These are phyloP conservation scores for Dallia pectoralis DNA, from an alignment of 2,797 vertebrate genomes.

Conservation along the genomic window DNA sequence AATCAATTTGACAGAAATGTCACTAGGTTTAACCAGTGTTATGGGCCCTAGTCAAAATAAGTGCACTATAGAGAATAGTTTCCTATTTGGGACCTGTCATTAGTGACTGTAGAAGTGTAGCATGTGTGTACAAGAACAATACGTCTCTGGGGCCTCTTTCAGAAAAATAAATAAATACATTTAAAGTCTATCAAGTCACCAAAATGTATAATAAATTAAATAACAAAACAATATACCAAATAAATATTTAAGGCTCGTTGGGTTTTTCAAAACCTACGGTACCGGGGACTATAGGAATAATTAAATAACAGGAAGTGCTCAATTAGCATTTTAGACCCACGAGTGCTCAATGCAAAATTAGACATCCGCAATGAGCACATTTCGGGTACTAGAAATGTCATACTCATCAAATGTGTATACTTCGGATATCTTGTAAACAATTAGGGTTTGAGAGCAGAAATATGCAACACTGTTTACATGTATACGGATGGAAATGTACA, in stretches of 20 bases:
- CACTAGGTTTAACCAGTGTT: not conserved
- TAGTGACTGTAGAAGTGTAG: not conserved
- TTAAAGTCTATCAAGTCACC: not conserved
- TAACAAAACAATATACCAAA: not conserved
- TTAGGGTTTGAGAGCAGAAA: not conserved
- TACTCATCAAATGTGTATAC: not conserved
- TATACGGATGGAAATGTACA: not conserved
- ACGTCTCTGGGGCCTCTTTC: not conserved
- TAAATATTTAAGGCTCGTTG: not conserved
- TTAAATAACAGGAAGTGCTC: not conserved
- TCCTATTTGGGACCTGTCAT: not conserved
- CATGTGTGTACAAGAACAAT: not conserved
- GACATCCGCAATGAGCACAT: not conserved
- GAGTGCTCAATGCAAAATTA: not conserved
- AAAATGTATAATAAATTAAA: not conserved
- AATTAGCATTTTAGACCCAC: not conserved
- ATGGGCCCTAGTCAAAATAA: not conserved
- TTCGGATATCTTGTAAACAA: slow-evolving; percentile 1
- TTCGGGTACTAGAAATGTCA: not conserved
- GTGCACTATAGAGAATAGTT: not conserved
- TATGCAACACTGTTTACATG: not conserved
- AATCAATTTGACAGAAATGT: not conserved
- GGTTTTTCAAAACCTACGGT: not conserved
- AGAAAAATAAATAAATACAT: not conserved
- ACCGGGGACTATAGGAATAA: not conserved